Percentiles rank a stretch among this genome's conserved stretches.
Evolutionary conservation across 2,797 vertebrate genomes (phyloP).

Genomic region (Scolopax bukidnonensis): DNA sequence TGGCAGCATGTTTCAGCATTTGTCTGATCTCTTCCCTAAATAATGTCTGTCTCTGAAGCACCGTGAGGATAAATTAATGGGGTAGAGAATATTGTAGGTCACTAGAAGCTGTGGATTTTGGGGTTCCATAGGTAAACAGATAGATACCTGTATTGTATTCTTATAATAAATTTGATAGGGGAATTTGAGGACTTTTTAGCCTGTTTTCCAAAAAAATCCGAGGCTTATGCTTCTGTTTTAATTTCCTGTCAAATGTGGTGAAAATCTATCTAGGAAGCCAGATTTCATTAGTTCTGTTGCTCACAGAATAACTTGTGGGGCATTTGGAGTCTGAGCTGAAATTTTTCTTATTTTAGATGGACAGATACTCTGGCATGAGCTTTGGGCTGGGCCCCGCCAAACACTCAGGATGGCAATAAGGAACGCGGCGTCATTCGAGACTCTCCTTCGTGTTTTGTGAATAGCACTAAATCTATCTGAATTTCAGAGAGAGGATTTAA

Average conservation of each 20-base stretch:
- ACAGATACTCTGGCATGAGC: background rate
- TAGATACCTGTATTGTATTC: background rate
- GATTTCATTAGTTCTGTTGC: background rate
- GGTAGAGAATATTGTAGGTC: background rate
- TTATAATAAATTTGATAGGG: background rate
- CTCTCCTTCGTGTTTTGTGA: background rate
- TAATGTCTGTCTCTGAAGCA: conserved; percentile 16
- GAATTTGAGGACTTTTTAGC: background rate
- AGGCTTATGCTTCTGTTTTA: background rate
- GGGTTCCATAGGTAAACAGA: background rate
- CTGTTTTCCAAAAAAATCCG: background rate
- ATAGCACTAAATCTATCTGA: background rate
- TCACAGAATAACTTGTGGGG: background rate
- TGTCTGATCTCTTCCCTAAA: conserved; percentile 27
- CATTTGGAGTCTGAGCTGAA: background rate
- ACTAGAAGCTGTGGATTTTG: background rate
- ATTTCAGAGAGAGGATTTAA: background rate
- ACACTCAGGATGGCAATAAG: background rate
- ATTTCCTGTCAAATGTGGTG: background rate
- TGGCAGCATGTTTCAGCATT: conserved; percentile 48
- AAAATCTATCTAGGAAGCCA: background rate
- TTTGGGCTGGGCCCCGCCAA: background rate
- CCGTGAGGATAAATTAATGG: conserved; percentile 35
- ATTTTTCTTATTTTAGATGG: background rate
- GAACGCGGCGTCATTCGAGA: background rate